A percentile compares a stretch with the other conserved stretches of the same genome.
Evolutionary conservation across 2,888 invertebrate species (phyloP).

Genomic region (Fissipunctia ypsillon): DNA sequence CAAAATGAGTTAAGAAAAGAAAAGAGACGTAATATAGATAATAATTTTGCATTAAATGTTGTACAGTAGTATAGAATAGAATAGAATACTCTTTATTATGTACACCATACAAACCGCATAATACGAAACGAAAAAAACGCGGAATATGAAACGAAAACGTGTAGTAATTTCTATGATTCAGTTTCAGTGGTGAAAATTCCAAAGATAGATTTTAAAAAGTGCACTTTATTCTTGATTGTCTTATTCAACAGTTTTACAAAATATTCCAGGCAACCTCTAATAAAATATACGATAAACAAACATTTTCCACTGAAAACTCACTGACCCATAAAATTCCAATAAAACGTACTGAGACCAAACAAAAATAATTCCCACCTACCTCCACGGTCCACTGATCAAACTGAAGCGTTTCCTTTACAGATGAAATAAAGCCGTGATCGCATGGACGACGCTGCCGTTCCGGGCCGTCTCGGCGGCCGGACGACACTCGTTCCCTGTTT

Average conservation of each 20-base stretch:
- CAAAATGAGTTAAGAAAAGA: background rate
- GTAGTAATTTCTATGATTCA: background rate
- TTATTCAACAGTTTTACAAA: background rate
- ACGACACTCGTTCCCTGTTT: slow-evolving; percentile 74
- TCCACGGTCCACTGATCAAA: slow-evolving; percentile 70
- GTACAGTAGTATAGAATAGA: too few relatives aligned
- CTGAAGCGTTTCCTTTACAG: slow-evolving; percentile 76
- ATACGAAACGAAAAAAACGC: background rate
- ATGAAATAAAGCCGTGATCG: slow-evolving; percentile 77
- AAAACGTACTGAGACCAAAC: slow-evolving; percentile 33
- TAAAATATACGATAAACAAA: background rate
- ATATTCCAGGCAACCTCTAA: background rate
- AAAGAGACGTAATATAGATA: too few relatives aligned
- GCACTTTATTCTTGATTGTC: background rate
- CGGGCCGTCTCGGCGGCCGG: slow-evolving; percentile 74
- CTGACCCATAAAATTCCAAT: slow-evolving; percentile 32
- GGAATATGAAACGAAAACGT: background rate
- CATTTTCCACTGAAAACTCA: slow-evolving; percentile 20
- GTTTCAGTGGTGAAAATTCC: background rate
- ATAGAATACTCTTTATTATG: too few relatives aligned
- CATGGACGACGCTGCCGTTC: slow-evolving; percentile 74
- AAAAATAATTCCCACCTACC: slow-evolving; percentile 50
- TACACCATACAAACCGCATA: too few relatives aligned
- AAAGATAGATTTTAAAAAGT: background rate
- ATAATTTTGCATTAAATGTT: too few relatives aligned